phyloP scores from a whole-genome alignment of 2,797 vertebrate species.

The Myiotriccus ornatus region DNA sequence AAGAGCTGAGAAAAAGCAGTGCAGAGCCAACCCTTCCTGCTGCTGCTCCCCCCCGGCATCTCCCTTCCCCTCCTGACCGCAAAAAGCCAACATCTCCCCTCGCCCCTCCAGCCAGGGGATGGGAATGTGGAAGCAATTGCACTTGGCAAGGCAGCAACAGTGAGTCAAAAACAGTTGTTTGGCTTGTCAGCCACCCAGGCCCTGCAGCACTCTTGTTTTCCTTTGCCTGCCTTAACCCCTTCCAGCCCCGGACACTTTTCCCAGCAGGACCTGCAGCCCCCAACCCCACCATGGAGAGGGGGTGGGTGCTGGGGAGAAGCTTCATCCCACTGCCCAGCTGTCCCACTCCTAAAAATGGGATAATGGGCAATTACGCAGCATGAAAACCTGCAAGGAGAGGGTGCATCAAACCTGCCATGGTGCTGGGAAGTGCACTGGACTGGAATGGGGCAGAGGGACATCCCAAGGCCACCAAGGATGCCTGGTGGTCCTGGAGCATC shows the following conservation, averaged over 20 bases:
- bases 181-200: constrained; percentile 65
- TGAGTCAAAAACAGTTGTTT: constrained; percentile 72
- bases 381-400: not conserved
- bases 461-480: not conserved
- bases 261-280: not conserved
- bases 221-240: constrained; percentile 45
- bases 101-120: constrained; percentile 58
- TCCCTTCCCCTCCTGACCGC: constrained; percentile 34
- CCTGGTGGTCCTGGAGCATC: not conserved
- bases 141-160: constrained; percentile 62
- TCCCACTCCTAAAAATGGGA: not conserved
- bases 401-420: accelerated
- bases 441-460: accelerated
- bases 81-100: constrained; percentile 9
- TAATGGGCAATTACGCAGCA: accelerated
- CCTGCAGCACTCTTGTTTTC: constrained; percentile 53
- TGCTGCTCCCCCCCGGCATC: constrained; percentile 22
- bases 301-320: not conserved
- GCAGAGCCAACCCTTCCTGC: not conserved
- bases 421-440: not conserved
- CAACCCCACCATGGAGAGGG: accelerated
- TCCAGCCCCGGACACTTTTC: not conserved
- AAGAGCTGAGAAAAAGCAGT: not conserved
- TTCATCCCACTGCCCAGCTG: accelerated
- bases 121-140: constrained; percentile 63